phyloP scores from a whole-genome alignment of 2,113 vertebrate species.

The Tachycineta bicolor region DNA sequence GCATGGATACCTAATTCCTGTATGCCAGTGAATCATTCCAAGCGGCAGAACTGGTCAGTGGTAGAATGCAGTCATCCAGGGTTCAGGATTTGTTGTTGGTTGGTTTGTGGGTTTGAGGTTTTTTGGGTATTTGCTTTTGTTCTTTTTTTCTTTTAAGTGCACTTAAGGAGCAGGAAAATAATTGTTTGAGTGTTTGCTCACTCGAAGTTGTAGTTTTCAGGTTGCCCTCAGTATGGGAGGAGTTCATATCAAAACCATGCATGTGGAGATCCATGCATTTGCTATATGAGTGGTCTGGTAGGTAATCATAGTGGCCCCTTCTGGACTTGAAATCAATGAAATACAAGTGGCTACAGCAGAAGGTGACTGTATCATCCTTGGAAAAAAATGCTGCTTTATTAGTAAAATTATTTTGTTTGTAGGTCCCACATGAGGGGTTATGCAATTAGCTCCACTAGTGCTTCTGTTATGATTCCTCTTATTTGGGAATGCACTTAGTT shows the following conservation, averaged over 20 bases:
- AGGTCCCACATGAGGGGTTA: background rate
- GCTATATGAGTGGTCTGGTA: background rate
- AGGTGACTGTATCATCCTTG: background rate
- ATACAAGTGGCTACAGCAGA: background rate
- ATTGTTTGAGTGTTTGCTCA: background rate
- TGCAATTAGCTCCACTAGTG: background rate
- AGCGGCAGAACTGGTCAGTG: background rate
- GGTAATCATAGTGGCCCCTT: background rate
- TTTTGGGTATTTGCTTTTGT: background rate
- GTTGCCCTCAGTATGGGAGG: background rate
- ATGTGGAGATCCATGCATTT: background rate
- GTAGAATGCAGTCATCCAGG: background rate
- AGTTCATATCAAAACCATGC: background rate
- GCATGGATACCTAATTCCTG: background rate
- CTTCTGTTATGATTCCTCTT: background rate
- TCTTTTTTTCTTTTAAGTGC: background rate
- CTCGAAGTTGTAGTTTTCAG: background rate
- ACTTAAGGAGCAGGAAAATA: background rate
- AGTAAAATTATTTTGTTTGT: background rate
- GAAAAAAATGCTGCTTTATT: background rate
- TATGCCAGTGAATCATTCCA: conserved; percentile 7
- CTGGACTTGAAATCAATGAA: background rate
- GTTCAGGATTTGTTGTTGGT: background rate
- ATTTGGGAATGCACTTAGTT: background rate
- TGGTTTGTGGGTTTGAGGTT: background rate